Base-by-base conservation (phyloP, 2,888 invertebrate genomes). In the Pilophorus perplexus region DNA sequence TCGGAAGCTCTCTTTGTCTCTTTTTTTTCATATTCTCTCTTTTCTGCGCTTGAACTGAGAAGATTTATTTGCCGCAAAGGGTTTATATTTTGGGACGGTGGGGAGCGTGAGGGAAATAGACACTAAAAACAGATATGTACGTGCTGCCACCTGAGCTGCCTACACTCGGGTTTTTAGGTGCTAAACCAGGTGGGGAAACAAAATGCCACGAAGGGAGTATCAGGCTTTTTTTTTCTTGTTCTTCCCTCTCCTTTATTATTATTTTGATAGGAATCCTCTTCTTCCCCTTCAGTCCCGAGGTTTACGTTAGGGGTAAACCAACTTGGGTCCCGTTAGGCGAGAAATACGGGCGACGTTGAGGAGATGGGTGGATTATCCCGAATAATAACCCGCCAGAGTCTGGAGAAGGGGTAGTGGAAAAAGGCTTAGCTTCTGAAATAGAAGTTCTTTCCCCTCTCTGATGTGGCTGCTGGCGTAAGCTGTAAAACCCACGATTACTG, bases 281-380 rank as follows among this genome's bases (percentile, higher is more conserved):
- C 18, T 44, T 18, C 16, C 18, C 44, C 18, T n/a, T n/a, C n/a
- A n/a, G n/a, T 44, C 44, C 44, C 44, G 2, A 3, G 44, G n/a
- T 16, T 44, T 44, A 2, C 18, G 10, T 42, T 42, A n/a, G 5
- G n/a, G 10, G 10, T 44, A 44, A 10, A 18, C 14, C 10, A 44
- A 44, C n/a, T n/a, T n/a, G 33, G 33, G 12, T 16, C 10, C 44
- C 44, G 44, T 44, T 55, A 55, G 38, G 55, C 14, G 38, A 55
- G 55, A 55, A 38, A 55, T 55, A 55, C 38, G 37, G 28, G 33
- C 20, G 16, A 16, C 12, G 22, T 22, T 12, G 38, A 22, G 23
- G 37, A 38, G 38, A 55, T 55, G 55, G 55, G 55, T 55, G 55
- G 55, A 55, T 55, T 55, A 55, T 55, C 55, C n/a, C 55, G 37